Evolutionary conservation across 2,888 invertebrate genomes (phyloP).

Genomic region (Lingula anatina): DNA sequence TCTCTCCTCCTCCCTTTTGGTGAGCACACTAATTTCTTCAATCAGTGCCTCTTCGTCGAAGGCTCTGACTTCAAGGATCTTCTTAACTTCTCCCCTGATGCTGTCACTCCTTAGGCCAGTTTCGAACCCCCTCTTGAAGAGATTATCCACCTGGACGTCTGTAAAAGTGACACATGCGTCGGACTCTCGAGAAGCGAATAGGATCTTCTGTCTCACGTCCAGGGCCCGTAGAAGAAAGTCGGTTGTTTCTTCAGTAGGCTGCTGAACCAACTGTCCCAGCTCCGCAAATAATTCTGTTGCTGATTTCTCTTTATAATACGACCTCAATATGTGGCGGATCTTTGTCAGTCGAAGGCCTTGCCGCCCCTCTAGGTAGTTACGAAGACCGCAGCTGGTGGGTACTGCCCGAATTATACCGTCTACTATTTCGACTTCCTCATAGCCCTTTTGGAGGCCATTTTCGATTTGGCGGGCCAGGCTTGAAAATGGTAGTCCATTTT

Average conservation of each 20-base stretch:
- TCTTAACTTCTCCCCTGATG: no score
- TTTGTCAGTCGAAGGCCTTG: not conserved
- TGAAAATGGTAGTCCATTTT: not conserved
- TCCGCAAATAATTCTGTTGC: conserved; percentile 1
- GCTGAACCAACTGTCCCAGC: not conserved
- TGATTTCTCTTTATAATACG: not conserved
- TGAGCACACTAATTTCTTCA: no score
- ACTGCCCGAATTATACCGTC: not conserved
- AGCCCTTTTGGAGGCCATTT: not conserved
- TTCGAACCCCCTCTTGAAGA: no score
- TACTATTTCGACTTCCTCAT: not conserved
- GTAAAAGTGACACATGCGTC: no score
- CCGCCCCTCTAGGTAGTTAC: conserved; percentile 1
- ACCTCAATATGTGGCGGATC: not conserved
- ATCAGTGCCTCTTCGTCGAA: no score
- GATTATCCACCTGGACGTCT: no score
- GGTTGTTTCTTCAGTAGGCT: not conserved
- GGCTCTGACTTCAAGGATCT: no score
- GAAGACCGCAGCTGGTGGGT: not conserved
- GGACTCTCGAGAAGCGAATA: conserved; percentile 2
- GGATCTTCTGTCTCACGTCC: conserved; percentile 2
- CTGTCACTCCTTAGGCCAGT: no score
- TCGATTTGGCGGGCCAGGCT: not conserved
- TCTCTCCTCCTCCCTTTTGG: no score
- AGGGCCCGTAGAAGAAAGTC: conserved; percentile 1